Evolutionary conservation across 2,113 vertebrate species (phyloP), one percentile per base, ranked within the genome.

Genomic region (Lipophrys pholis): DNA sequence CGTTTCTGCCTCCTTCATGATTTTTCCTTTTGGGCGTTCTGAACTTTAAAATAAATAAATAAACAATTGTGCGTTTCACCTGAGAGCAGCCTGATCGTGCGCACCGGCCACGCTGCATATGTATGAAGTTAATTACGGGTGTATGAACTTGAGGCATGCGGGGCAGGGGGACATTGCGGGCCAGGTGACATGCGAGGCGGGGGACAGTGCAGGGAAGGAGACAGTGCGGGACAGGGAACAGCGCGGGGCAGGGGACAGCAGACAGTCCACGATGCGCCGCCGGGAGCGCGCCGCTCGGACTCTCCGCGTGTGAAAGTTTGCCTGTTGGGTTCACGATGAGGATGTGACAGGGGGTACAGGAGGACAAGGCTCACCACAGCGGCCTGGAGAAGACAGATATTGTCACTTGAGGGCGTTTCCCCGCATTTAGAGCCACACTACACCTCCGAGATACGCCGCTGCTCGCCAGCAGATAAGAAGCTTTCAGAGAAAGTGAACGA

Each of bases 381-480:
- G 80, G 87, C 89, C 94, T 95, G 95, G 55, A 65, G 60, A 74
- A 49, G 51, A 9, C 87, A 88, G 95, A 97, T 96, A 96, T 85
- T 73, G 61, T 64, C 89, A 73, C 39, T 73, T 81, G 73, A 76
- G 89, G 92, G 94, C 93, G 94, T 92, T 83, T 91, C 91, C 94
- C 92, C 77, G 1, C 60, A 88, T 87, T 17, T 78, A 85, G 86
- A 91, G 87, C 17, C 69, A 70, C 82, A 3, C 88, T 30, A 93
- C 85, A 79, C 81, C 91, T 93, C 90, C 55, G 21, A 86, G 95
- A 96, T 96, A 95, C 94, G 92, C 90, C 69, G 73, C 86, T 95
- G 95, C 92, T 57, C 85, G 64, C 52, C 80, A 57, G 77, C 59
- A 91, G 96, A 96, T 96, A 95, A 96, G 89, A 74, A 61, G 76